Evolutionary conservation across 1,140 invertebrate species (phyloP).

Genomic region (Brachionus manjavacas): DNA sequence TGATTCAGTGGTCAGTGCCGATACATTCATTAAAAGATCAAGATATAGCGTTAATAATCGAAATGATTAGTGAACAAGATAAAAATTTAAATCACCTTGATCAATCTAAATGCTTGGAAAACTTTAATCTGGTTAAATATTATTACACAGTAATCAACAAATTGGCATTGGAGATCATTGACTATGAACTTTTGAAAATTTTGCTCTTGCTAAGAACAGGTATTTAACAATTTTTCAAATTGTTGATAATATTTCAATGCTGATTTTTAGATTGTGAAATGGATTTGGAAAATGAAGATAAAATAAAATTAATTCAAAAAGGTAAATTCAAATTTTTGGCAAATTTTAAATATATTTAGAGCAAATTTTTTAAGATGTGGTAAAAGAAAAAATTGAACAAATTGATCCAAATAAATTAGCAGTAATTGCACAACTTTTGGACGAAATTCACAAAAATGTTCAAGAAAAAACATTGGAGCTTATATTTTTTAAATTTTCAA

Average conservation of each 20-base stretch:
- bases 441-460: constrained; percentile 16
- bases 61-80: not conserved
- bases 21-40: not conserved
- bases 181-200: not conserved
- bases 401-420: not conserved
- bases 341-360: not conserved
- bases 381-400: not conserved
- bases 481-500: constrained; percentile 1
- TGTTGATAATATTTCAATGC: not conserved
- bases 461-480: not conserved
- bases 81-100: not conserved
- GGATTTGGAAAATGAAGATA: not conserved
- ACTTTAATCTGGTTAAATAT: constrained; percentile 2
- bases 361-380: not conserved
- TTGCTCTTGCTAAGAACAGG: not conserved
- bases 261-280: not conserved
- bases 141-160: not conserved
- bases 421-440: not conserved
- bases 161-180: not conserved
- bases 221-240: not conserved
- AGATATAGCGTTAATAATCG: not conserved
- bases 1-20: constrained; percentile 15
- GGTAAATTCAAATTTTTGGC: not conserved
- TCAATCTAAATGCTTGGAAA: not conserved
- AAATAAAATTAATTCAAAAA: not conserved